Base-by-base conservation (phyloP, 2,888 invertebrate genomes). In the Pachycephus smyrnensis region DNA sequence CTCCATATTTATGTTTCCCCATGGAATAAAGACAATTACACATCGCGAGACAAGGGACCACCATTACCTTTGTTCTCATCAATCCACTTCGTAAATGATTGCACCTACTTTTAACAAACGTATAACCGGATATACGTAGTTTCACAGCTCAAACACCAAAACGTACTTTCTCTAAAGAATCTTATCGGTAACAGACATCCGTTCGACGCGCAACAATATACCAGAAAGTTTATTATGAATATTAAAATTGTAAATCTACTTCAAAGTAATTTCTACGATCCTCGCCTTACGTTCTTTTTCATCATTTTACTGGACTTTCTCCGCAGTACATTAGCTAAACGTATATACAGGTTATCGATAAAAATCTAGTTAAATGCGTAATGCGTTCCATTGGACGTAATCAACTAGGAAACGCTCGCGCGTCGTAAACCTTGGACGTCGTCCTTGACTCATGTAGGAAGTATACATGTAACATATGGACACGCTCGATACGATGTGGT, bases 1-100 rank as follows among this genome's bases (percentile, higher is more conserved):
- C 86, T 86, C 87, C 87, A 88, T 88, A 88, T 88, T 88, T 88
- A 88, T 87, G 88, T 88, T 88, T 88, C 88, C 88, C 88, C 87
- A 86, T 86, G 85, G 82, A 80, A 80, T 82, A 83, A 85, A 86
- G 86, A 82, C 81, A 84, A 84, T 87, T 86, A 85, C 84, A 85
- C 85, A 85, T 83, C 55, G 1, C 55, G 55, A 55, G 9, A 55
- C 23, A 23, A 55, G 55, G 15, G 55, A 55, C 6, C 23, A 55
- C 55, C 55, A 23, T 55, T 55, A 23, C 55, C 55, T 55, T 55
- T 55, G 55, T 55, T 55, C 55, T 55, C 55, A 9, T 55, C 23
- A 55, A 55, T 55, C 2, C 55, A 1, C 55, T 9, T 1, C 55
- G 55, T 55, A 55, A 55, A 55, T 23, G 6, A 55, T 55, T 55